Percentiles rank a stretch among this genome's conserved stretches.
Conservation (phyloP, 2,888 invertebrate genomes). For the Dascillus cervinus region DNA sequence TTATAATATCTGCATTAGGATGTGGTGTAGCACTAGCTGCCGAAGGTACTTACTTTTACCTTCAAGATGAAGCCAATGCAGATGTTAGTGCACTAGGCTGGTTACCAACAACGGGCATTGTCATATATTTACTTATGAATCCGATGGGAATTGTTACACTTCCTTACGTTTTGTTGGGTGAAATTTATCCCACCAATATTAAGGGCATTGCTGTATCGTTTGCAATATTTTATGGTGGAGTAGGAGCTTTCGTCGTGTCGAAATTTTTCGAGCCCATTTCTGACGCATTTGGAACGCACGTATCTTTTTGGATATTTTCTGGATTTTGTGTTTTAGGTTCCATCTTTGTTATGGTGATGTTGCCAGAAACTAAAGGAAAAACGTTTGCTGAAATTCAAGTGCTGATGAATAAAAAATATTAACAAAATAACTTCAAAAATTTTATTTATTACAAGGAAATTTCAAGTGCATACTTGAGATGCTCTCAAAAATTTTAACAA, state of each 20-base stretch:
- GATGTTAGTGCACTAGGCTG: slow-evolving; percentile 41
- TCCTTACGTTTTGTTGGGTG: slow-evolving; percentile 56
- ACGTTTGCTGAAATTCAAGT: slow-evolving; percentile 54
- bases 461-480: no score
- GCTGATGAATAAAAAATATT: no score
- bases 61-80: slow-evolving; percentile 42
- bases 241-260: slow-evolving; percentile 50
- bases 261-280: slow-evolving; percentile 53
- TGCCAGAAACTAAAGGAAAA: slow-evolving; percentile 58
- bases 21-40: slow-evolving; percentile 47
- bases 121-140: slow-evolving; percentile 52
- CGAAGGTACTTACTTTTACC: slow-evolving; percentile 49
- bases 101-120: slow-evolving; percentile 48
- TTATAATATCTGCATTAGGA: slow-evolving; percentile 48
- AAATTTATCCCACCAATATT: slow-evolving; percentile 56
- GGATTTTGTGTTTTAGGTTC: slow-evolving; percentile 49
- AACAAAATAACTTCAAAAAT: no score
- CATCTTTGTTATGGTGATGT: slow-evolving; percentile 47
- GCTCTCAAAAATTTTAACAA: no score
- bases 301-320: slow-evolving; percentile 53
- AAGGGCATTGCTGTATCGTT: slow-evolving; percentile 53
- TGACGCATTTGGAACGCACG: slow-evolving; percentile 49
- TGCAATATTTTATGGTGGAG: slow-evolving; percentile 49
- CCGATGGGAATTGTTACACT: slow-evolving; percentile 53
- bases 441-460: no score